phyloP scores from a whole-genome alignment of 2,113 vertebrate genomes.

The Micronycteris hirsuta region DNA sequence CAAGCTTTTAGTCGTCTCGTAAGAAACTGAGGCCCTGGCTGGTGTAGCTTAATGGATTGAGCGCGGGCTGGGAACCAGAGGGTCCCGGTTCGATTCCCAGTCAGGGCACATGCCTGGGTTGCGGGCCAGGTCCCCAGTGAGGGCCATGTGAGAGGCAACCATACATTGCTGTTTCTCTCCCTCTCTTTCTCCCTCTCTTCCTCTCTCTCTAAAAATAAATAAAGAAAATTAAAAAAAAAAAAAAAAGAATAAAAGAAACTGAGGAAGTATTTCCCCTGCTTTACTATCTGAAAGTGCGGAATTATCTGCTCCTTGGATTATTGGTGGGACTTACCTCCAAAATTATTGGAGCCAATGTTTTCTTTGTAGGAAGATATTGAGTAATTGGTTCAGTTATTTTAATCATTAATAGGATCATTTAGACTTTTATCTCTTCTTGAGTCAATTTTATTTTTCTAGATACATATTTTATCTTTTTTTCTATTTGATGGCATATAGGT shows the following conservation, averaged over 20 bases:
- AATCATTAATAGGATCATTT: not conserved
- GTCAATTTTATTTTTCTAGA: not conserved
- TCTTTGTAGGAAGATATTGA: not conserved
- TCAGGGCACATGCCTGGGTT: too few species aligned
- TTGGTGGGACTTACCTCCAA: not conserved
- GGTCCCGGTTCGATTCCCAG: too few species aligned
- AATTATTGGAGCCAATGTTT: not conserved
- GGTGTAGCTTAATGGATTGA: too few species aligned
- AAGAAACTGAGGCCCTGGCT: not conserved
- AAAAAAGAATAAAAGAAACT: too few species aligned
- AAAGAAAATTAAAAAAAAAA: too few species aligned
- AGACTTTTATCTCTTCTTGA: not conserved
- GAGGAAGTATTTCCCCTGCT: not conserved
- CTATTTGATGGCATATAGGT: not conserved
- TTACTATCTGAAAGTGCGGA: not conserved
- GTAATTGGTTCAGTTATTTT: not conserved
- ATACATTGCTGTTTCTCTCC: too few species aligned
- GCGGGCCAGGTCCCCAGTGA: too few species aligned
- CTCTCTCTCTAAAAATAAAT: too few species aligned
- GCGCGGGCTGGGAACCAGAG: too few species aligned
- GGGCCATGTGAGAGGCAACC: too few species aligned
- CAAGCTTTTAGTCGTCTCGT: not conserved
- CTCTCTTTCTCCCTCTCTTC: too few species aligned
- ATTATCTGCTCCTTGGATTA: not conserved
- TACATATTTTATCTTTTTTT: not conserved